These are phyloP conservation scores for Hirtodrosophila histrioides DNA, from an alignment of 2,888 invertebrate genomes.

Conservation along the genomic window DNA sequence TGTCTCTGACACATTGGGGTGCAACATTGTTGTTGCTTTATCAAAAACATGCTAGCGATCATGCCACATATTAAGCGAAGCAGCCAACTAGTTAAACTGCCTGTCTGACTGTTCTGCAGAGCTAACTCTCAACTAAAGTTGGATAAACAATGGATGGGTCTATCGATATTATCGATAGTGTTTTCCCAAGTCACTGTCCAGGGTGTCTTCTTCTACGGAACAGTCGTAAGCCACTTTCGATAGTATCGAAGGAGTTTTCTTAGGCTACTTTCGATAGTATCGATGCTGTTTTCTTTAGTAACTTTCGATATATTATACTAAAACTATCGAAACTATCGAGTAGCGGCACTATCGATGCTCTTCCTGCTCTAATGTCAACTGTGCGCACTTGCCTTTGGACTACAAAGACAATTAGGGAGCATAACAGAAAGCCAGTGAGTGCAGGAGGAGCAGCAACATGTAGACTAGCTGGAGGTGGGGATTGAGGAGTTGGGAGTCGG, in stretches of 20 bases:
- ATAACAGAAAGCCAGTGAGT: constrained; percentile 17
- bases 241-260: too few species aligned
- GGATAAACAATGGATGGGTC: too few species aligned
- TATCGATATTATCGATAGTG: too few species aligned
- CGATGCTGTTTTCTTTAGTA: too few species aligned
- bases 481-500: neutral
- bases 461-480: neutral
- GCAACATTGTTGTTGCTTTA: constrained; percentile 66
- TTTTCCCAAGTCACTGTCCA: too few species aligned
- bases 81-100: constrained; percentile 39
- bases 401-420: constrained; percentile 56
- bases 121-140: too few species aligned
- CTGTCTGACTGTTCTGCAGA: neutral
- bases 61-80: constrained; percentile 60
- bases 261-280: too few species aligned
- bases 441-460: constrained; percentile 1
- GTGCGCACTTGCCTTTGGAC: constrained; percentile 17
- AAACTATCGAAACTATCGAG: too few species aligned
- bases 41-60: constrained; percentile 47
- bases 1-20: constrained; percentile 64
- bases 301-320: too few species aligned
- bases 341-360: too few species aligned
- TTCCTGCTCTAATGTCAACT: constrained; percentile 29
- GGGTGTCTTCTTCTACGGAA: too few species aligned
- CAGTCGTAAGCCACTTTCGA: too few species aligned